Evolutionary conservation across 2,888 invertebrate species (phyloP).

Genomic region (Oxyteleia sp.): DNA sequence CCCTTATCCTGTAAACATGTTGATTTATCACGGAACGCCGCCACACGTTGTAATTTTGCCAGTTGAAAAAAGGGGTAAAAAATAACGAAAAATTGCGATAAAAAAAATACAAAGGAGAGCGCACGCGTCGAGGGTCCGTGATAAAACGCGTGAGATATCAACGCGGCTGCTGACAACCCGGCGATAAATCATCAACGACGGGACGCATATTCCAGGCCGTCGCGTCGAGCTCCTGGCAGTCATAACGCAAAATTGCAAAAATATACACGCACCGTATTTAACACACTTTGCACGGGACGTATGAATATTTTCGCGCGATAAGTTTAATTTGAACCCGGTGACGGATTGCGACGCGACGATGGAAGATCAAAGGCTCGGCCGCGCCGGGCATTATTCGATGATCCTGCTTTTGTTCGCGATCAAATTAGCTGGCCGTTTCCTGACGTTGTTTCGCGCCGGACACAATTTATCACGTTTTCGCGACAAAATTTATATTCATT

Average conservation of each 20-base stretch:
- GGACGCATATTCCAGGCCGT: slow-evolving; percentile 57
- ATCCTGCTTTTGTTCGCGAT: slow-evolving; percentile 19
- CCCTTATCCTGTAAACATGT: slow-evolving; percentile 63
- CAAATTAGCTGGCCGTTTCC: not conserved
- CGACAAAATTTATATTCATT: not conserved
- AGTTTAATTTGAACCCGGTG: slow-evolving; percentile 39
- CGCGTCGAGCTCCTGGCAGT: slow-evolving; percentile 43
- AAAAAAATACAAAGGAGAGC: slow-evolving; percentile 33
- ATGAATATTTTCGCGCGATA: slow-evolving; percentile 48
- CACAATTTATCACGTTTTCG: not conserved
- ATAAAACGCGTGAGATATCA: slow-evolving; percentile 73
- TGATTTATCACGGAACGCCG: slow-evolving; percentile 62
- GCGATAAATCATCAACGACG: slow-evolving; percentile 70
- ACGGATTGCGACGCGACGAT: slow-evolving; percentile 6
- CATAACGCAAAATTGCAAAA: slow-evolving; percentile 54
- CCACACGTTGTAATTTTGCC: slow-evolving; percentile 52
- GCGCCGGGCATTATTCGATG: not conserved
- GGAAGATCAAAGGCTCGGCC: slow-evolving; percentile 21
- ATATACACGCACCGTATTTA: slow-evolving; percentile 25
- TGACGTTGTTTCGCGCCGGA: slow-evolving; percentile 2
- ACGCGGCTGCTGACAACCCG: slow-evolving; percentile 60
- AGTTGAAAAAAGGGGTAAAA: slow-evolving; percentile 42
- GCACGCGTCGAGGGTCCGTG: slow-evolving; percentile 42
- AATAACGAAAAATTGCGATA: slow-evolving; percentile 24
- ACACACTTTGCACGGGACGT: slow-evolving; percentile 12